Conservation (phyloP, 2,113 vertebrate species). For the Pholis gunnellus region DNA sequence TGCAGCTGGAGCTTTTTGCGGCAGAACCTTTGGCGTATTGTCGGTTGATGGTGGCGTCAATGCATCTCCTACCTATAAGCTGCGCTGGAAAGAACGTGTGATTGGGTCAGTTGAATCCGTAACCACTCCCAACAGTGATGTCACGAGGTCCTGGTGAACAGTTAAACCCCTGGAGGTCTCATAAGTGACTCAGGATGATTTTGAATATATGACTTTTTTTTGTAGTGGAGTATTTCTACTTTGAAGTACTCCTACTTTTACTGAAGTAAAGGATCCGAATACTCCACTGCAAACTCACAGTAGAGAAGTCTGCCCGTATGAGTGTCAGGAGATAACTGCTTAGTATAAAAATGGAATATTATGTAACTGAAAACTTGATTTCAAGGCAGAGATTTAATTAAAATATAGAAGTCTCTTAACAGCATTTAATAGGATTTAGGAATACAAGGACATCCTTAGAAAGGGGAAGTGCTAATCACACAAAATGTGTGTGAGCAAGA, state of each 20-base stretch:
- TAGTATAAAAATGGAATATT: not conserved
- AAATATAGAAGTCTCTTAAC: not conserved
- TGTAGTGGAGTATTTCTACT: conserved; percentile 1
- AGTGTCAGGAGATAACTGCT: not conserved
- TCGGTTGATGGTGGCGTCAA: not conserved
- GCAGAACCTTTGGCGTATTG: not conserved
- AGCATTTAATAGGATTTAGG: not conserved
- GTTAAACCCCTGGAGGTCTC: no score
- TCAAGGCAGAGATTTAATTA: not conserved
- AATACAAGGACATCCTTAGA: not conserved
- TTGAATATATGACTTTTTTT: not conserved
- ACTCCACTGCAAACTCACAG: not conserved
- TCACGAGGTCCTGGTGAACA: not conserved
- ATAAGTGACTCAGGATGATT: no score
- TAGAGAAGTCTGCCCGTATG: not conserved
- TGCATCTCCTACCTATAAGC: not conserved
- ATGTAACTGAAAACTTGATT: not conserved
- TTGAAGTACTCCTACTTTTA: not conserved
- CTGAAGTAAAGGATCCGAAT: not conserved
- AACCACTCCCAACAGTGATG: not conserved
- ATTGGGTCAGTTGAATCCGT: not conserved
- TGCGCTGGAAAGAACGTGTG: not conserved
- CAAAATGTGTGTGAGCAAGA: no score
- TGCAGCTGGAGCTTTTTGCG: not conserved
- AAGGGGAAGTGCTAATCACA: not conserved